These are phyloP conservation scores for Lordiphosa fenestrarum DNA, from an alignment of 2,888 invertebrate species.

Conservation along the genomic window DNA sequence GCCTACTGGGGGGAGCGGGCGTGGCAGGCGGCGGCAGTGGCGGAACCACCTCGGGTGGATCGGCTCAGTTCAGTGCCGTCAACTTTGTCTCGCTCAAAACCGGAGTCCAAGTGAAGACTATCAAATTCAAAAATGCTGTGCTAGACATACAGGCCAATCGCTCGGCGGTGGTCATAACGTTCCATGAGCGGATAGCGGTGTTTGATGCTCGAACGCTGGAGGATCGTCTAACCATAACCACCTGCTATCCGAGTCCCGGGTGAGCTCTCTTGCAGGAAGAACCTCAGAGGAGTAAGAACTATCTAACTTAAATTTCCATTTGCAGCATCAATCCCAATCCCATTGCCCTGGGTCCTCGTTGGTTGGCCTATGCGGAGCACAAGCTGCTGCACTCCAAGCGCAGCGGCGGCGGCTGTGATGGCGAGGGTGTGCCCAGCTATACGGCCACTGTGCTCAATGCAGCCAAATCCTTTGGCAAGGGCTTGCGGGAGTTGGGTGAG, in stretches of 20 bases:
- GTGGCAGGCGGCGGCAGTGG: slow-evolving; percentile 79
- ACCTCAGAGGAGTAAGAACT: not conserved
- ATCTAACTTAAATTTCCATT: not conserved
- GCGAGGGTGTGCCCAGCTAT: slow-evolving; percentile 92
- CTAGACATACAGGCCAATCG: slow-evolving; percentile 94
- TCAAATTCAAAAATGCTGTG: slow-evolving; percentile 95
- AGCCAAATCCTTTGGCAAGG: slow-evolving; percentile 95
- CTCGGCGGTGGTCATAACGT: slow-evolving; percentile 92
- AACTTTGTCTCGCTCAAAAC: slow-evolving; percentile 89
- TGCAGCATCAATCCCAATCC: slow-evolving; percentile 86
- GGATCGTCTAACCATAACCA: slow-evolving; percentile 91
- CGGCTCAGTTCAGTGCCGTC: slow-evolving; percentile 86
- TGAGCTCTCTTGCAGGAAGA: slow-evolving; percentile 57
- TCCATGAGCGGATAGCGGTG: slow-evolving; percentile 93
- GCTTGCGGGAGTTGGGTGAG: slow-evolving; percentile 93
- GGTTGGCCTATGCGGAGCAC: slow-evolving; percentile 93
- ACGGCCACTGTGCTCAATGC: slow-evolving; percentile 97
- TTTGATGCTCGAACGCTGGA: slow-evolving; percentile 94
- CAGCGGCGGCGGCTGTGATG: slow-evolving; percentile 92
- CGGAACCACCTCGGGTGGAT: slow-evolving; percentile 12
- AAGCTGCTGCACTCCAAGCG: slow-evolving; percentile 88
- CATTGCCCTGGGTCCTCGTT: slow-evolving; percentile 91
- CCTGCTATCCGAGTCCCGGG: slow-evolving; percentile 93
- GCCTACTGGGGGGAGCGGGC: slow-evolving; percentile 84
- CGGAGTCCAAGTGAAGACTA: slow-evolving; percentile 84